Evolutionary conservation across 2,113 vertebrate species (phyloP).

Genomic region (Furnarius figulus): DNA sequence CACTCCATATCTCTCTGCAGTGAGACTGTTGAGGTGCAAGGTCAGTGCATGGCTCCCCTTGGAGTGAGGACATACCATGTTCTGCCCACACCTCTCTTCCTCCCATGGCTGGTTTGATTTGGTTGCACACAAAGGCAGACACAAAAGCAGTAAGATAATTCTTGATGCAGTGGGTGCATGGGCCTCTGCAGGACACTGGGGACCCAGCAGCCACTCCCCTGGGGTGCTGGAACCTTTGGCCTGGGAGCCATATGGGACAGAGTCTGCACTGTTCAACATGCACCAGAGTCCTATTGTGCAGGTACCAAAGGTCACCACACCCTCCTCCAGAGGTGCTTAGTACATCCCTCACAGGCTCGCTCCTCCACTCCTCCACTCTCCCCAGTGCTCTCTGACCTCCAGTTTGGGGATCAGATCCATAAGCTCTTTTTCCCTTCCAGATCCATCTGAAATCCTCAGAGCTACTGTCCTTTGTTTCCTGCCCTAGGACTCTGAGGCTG

Average conservation of each 20-base stretch:
- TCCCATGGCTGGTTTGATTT: not conserved
- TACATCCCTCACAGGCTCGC: not conserved
- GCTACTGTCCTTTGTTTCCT: not conserved
- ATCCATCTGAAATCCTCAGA: not conserved
- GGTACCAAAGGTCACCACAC: not conserved
- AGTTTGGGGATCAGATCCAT: not conserved
- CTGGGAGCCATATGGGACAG: not conserved
- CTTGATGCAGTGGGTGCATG: not conserved
- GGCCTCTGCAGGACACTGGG: not conserved
- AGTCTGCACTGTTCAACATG: not conserved
- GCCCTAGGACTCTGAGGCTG: not conserved
- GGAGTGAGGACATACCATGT: not conserved
- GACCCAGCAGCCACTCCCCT: not conserved
- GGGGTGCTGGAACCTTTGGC: not conserved
- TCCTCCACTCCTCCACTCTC: no score
- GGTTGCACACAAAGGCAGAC: not conserved
- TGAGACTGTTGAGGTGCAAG: not conserved
- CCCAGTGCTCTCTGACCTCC: not conserved
- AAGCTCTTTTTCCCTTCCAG: not conserved
- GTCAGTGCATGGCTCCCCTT: not conserved
- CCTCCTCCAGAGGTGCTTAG: not conserved
- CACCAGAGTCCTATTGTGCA: not conserved
- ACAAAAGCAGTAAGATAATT: not conserved
- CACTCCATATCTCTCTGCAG: not conserved
- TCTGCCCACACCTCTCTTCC: not conserved